Base-by-base conservation (phyloP, 1,140 invertebrate genomes). In the Polypedilum vanderplanki region DNA sequence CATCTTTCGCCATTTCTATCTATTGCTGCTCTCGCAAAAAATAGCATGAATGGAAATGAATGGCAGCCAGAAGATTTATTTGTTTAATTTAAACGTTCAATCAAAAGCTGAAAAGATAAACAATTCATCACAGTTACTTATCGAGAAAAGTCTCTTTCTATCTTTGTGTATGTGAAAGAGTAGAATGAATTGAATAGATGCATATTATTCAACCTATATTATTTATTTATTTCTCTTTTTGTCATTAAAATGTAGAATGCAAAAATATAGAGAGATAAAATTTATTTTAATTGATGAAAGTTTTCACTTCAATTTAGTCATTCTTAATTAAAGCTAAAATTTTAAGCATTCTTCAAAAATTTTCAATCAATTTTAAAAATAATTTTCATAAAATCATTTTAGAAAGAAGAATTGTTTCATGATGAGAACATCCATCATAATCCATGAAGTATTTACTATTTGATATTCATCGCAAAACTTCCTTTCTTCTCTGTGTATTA, bases 91-190 rank as follows among this genome's bases (percentile, higher is more conserved):
- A 46, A 46, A 15, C 41, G 41, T 8, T 46, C 41, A 46, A 46
- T 46, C 41, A 46, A 46, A 46, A 46, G 41, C 41, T 46, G 41
- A 46, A 46, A 46, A 46, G 41, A 46, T 46, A 46, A 46, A 46
- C 41, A 46, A 46, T 46, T 46, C 41, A 46, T 46, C 41, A 46
- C 41, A 46, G 41, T 46, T 46, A 46, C 41, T 46, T 46, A 46
- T 46, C 41, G 41, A 15, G 15, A 46, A 46, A 46, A 9, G 15
- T 46, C 41, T 46, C 41, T 46, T 57, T 57, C 8, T 57, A 12
- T 57, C 46, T 17, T 1, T 9, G 8, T 15, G 8, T 12, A 8
- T 57, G 8, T 12, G 10, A 57, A 57, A 57, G n/a, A 15, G 46
- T n/a, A n/a, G n/a, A n/a, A 57, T 57, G n/a, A 57, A 57, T 12